Percentiles rank a stretch among this genome's conserved stretches.
Conservation (phyloP, 2,888 invertebrate genomes). For the Lasioglossum oenotherae region DNA sequence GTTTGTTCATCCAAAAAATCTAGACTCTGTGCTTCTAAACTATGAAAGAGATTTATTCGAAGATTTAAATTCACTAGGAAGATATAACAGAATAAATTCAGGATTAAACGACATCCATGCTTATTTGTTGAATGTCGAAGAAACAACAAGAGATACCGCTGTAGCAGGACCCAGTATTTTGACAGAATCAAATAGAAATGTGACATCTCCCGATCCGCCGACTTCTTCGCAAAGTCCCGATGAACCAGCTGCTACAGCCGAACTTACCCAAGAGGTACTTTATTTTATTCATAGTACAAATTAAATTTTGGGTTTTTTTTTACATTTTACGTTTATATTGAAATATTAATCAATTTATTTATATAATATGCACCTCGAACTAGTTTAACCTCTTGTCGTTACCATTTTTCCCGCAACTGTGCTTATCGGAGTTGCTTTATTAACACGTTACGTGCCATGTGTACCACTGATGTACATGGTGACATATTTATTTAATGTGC, state of each 20-base stretch:
- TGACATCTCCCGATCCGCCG: conserved; percentile 73
- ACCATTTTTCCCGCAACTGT: not conserved
- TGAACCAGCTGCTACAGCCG: conserved; percentile 74
- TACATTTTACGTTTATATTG: not conserved
- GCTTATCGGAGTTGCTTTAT: not conserved
- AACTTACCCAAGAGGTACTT: conserved; percentile 84
- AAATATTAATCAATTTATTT: not conserved
- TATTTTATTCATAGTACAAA: conserved; percentile 12
- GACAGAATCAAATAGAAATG: conserved; percentile 70
- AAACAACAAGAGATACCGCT: conserved; percentile 73
- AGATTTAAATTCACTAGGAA: conserved; percentile 90
- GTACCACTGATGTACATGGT: too few species aligned
- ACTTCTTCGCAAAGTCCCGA: conserved; percentile 70
- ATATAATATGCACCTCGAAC: not conserved
- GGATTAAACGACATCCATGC: conserved; percentile 86
- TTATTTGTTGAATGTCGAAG: conserved; percentile 87
- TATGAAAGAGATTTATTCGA: conserved; percentile 91
- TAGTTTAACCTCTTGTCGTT: not conserved
- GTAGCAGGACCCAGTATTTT: conserved; percentile 76
- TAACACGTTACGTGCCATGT: too few species aligned
- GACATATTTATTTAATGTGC: too few species aligned
- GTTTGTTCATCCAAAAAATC: conserved; percentile 89
- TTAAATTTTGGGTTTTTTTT: conserved; percentile 8
- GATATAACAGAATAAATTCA: conserved; percentile 86
- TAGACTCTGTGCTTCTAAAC: conserved; percentile 89